Conservation (phyloP, 2,797 vertebrate genomes). For the Urocyon cinereoargenteus region DNA sequence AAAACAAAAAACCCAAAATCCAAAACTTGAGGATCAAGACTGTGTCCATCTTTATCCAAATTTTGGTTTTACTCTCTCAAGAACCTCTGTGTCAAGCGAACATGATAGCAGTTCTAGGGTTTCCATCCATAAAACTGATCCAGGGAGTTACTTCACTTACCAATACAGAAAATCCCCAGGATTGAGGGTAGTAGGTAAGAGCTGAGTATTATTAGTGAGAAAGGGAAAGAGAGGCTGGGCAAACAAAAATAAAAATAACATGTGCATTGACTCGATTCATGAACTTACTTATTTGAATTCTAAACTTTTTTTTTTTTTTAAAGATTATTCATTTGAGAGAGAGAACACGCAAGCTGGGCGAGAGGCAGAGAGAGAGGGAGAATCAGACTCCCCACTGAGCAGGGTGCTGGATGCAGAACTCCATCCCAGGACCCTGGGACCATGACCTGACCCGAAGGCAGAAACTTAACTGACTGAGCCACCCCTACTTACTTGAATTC, state of each 20-base stretch:
- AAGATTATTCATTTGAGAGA: too few relatives aligned
- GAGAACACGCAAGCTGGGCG: too few relatives aligned
- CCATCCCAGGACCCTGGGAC: too few relatives aligned
- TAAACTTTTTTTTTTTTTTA: neutral
- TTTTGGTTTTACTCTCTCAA: conserved; percentile 31
- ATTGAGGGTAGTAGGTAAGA: neutral
- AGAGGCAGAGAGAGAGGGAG: too few relatives aligned
- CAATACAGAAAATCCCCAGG: neutral
- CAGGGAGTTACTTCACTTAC: neutral
- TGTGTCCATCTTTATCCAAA: neutral
- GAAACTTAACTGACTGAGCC: too few relatives aligned
- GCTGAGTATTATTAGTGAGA: neutral
- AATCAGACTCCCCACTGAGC: too few relatives aligned
- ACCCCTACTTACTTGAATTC: neutral
- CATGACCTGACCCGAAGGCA: too few relatives aligned
- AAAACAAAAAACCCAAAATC: too few relatives aligned
- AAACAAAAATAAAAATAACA: neutral
- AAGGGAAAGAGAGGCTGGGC: neutral
- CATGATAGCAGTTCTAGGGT: neutral
- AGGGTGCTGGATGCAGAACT: too few relatives aligned
- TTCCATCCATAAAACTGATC: neutral
- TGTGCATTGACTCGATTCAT: neutral
- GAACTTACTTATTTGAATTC: neutral
- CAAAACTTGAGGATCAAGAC: neutral
- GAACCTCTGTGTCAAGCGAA: neutral